Evolutionary conservation across 2,113 vertebrate genomes (phyloP).

Genomic region (Gymnarchus niloticus): DNA sequence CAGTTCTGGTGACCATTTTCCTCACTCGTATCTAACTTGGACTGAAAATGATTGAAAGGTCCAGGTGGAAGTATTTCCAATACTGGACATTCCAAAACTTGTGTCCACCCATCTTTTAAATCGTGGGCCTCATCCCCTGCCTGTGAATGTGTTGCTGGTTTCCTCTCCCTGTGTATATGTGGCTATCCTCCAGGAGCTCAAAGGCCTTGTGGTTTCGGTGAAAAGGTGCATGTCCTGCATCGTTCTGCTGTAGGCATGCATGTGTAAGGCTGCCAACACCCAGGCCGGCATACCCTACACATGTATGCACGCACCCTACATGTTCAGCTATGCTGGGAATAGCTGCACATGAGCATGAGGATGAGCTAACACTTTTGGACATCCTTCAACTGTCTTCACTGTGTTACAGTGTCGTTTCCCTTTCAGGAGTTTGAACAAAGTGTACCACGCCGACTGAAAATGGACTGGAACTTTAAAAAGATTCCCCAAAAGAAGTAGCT

Average conservation of each 20-base stretch:
- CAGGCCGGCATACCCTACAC: no score
- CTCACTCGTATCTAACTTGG: not conserved
- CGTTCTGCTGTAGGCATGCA: no score
- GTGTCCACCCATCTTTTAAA: not conserved
- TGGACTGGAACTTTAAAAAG: not conserved
- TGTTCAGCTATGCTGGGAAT: not conserved
- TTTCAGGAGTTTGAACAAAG: no score
- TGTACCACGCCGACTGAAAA: not conserved
- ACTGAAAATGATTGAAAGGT: not conserved
- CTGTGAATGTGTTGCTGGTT: no score
- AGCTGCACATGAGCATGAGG: not conserved
- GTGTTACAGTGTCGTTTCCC: no score
- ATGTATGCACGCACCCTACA: no score
- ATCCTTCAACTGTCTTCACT: no score
- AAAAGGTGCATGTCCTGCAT: no score
- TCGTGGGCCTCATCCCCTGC: not conserved
- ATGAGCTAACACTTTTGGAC: no score
- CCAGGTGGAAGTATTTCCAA: not conserved
- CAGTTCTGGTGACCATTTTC: not conserved
- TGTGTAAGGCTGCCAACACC: no score
- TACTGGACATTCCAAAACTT: not conserved
- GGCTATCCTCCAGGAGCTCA: not conserved
- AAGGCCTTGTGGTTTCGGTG: not conserved
- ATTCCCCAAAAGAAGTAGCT: not conserved
- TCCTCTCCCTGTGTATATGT: not conserved